Evolutionary conservation across 2,113 vertebrate species (phyloP), one percentile per base, ranked within the genome.

Genomic region (Dolichallabes microphthalmus): DNA sequence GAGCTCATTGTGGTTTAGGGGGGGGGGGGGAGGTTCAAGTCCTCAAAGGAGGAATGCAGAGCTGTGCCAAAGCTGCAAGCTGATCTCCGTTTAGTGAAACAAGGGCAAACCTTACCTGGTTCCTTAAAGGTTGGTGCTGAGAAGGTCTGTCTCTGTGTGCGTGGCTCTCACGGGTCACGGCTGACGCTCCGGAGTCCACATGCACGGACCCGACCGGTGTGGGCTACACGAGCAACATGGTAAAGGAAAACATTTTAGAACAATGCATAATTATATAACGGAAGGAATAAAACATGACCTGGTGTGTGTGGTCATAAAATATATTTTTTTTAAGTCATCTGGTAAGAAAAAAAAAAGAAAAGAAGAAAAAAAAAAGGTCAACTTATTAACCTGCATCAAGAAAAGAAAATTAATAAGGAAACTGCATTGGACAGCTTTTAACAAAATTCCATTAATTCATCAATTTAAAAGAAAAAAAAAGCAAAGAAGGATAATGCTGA

Each of bases 161-260:
- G 82, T 99, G 97, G 92, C 96, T 96, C 86, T 99, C 98, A 92
- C 98, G 95, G 0, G 96, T 97, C 90, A 98, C 92, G 52, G 96
- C 96, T 5, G 97, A 98, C 0, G 97, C 95, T 89, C 96, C 97
- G 4, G 97, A 98, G 90, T 99, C 98, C 73, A 98, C 96, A 0
- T 98, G 96, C 89, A 97, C 96, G 52, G 97, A 97, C 77, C 98
- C 98, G 90, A 99, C 97, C 0, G 97, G 97, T 86, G 98, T 99
- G 90, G 98, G 98, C 98, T 99, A 88, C 57, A 15, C 77, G 45
- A 57, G 30, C 19, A 58, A n/a, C 27, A 57, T 1, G 22, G 11
- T 63, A 2, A 57, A n/a, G 69, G 30, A 60, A 82, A 60, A 5
- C 52, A 35, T 50, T 32, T 27, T 17, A n/a, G 76, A 20, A 39